Conservation (phyloP, 2,888 invertebrate genomes). For the Lasioglossum lativentre region DNA sequence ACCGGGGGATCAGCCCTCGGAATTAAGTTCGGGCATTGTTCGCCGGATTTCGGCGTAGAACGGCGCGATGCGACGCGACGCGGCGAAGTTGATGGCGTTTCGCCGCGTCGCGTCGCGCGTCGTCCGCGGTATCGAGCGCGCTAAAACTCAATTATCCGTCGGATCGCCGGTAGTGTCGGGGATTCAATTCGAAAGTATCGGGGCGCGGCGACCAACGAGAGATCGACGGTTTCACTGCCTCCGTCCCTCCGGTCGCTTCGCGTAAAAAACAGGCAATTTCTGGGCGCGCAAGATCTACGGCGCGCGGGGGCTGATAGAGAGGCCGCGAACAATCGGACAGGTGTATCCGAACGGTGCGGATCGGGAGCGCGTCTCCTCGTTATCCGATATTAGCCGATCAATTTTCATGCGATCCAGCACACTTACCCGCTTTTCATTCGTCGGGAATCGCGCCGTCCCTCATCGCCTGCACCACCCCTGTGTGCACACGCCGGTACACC, state of each 20-base stretch:
- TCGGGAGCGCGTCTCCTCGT: constrained; percentile 19
- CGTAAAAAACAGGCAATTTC: constrained; percentile 1
- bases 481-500: constrained; percentile 13
- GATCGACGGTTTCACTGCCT: neutral
- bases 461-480: constrained; percentile 17
- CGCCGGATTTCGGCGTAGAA: neutral
- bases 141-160: constrained; percentile 2
- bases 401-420: constrained; percentile 60
- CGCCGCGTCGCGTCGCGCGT: too few relatives aligned
- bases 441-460: constrained; percentile 35
- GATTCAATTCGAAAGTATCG: neutral
- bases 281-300: neutral
- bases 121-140: constrained; percentile 9
- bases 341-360: constrained; percentile 13
- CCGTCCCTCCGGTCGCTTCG: neutral
- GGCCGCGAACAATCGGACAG: constrained; percentile 10
- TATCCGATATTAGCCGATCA: constrained; percentile 65
- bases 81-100: neutral
- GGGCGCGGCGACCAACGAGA: neutral
- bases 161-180: neutral
- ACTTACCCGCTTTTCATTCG: constrained; percentile 56
- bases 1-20: constrained; percentile 25
- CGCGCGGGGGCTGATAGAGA: neutral
- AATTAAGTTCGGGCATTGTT: constrained; percentile 42
- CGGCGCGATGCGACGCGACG: neutral